phyloP scores from a whole-genome alignment of 2,888 invertebrate species.

The Achlya flavicornis region DNA sequence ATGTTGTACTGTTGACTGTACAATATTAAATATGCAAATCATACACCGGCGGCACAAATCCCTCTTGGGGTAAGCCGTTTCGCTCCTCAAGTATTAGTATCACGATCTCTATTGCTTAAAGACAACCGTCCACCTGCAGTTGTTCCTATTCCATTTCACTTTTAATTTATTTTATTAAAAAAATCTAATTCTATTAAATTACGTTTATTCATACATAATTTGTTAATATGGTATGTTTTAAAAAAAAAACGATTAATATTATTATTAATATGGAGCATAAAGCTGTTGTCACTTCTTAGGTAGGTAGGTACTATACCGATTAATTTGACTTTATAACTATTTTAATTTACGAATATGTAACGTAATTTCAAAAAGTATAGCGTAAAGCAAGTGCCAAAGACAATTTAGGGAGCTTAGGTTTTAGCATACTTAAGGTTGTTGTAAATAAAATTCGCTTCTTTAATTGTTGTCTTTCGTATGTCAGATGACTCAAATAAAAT shows the following conservation, averaged over 20 bases:
- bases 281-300: too few relatives aligned
- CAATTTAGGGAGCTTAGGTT: slow-evolving; percentile 75
- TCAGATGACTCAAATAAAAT: slow-evolving; percentile 70
- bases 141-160: slow-evolving; percentile 29
- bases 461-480: slow-evolving; percentile 70
- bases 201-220: too few relatives aligned
- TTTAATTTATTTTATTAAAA: slow-evolving; percentile 15
- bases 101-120: slow-evolving; percentile 47
- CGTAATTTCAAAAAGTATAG: slow-evolving; percentile 38
- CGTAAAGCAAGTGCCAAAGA: slow-evolving; percentile 78
- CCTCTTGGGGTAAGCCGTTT: slow-evolving; percentile 45
- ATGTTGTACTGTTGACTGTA: slow-evolving; percentile 37
- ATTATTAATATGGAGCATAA: too few relatives aligned
- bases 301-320: slow-evolving; percentile 11
- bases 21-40: slow-evolving; percentile 55
- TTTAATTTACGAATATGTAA: slow-evolving; percentile 19
- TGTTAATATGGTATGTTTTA: too few relatives aligned
- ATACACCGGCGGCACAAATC: slow-evolving; percentile 45
- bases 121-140: slow-evolving; percentile 42
- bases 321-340: slow-evolving; percentile 18
- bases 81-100: slow-evolving; percentile 50
- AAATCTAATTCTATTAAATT: slow-evolving; percentile 13
- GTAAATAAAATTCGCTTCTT: slow-evolving; percentile 68
- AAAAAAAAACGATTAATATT: too few relatives aligned
- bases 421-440: slow-evolving; percentile 42